A percentile compares a stretch with the other conserved stretches of the same genome.
Conservation (phyloP, 2,113 vertebrate genomes). For the Origma solitaria region DNA sequence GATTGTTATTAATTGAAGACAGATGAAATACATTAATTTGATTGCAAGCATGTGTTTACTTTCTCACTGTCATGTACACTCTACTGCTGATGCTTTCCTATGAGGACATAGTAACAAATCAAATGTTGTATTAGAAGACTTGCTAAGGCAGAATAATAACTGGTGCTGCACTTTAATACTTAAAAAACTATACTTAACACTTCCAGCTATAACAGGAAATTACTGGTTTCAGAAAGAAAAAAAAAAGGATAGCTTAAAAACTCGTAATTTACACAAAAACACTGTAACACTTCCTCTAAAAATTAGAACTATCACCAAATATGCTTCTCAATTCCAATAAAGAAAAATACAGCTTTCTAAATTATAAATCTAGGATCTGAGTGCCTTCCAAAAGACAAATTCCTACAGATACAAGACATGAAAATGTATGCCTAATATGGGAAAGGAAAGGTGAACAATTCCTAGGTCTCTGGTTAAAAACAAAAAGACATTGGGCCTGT, state of each 20-base stretch:
- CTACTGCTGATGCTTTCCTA: conserved; percentile 66
- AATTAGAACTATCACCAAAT: neutral
- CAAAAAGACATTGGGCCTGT: neutral
- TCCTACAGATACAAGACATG: neutral
- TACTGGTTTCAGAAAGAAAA: neutral
- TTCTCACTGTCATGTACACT: conserved; percentile 79
- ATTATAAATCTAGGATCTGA: neutral
- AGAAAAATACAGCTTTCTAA: neutral
- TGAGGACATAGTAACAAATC: conserved; percentile 67
- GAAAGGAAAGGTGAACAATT: neutral
- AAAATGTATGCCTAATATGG: neutral
- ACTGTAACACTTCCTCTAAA: neutral
- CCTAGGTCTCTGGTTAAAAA: neutral
- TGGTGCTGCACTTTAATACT: conserved; percentile 24
- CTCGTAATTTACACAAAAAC: neutral
- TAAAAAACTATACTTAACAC: conserved; percentile 3
- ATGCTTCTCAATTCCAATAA: neutral
- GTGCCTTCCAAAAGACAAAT: neutral
- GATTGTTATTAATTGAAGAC: conserved; percentile 90
- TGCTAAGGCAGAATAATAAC: conserved; percentile 53
- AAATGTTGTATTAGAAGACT: conserved; percentile 59
- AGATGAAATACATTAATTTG: conserved; percentile 90
- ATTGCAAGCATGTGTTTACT: conserved; percentile 89
- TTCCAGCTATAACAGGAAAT: conserved; percentile 37
- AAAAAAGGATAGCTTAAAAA: neutral